Conservation (phyloP, 2,797 vertebrate species). For the Pachyuromys duprasi region DNA sequence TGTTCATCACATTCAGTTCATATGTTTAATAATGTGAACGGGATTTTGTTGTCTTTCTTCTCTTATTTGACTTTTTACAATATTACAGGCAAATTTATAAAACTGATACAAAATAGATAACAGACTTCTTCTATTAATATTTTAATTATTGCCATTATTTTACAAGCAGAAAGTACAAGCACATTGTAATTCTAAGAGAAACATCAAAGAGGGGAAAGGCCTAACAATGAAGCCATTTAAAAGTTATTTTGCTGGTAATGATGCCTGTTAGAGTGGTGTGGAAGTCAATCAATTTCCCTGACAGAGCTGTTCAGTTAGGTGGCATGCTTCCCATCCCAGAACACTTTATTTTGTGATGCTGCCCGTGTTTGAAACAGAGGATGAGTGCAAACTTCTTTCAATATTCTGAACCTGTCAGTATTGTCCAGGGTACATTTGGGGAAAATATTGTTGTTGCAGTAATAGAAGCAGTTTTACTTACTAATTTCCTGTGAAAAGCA, state of each 20-base stretch:
- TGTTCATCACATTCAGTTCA: neutral
- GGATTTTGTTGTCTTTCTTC: neutral
- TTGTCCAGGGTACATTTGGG: neutral
- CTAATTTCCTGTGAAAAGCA: neutral
- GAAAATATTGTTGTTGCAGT: neutral
- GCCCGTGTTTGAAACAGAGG: slow-evolving; percentile 58
- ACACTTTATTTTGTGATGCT: slow-evolving; percentile 61
- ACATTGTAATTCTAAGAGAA: neutral
- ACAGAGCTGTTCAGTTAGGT: slow-evolving; percentile 33
- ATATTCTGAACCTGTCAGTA: slow-evolving; percentile 37
- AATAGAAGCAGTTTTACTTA: neutral
- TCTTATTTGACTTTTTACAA: neutral
- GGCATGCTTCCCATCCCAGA: slow-evolving; percentile 44
- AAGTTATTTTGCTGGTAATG: slow-evolving; percentile 53
- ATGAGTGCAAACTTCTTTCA: slow-evolving; percentile 71
- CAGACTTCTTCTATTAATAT: neutral
- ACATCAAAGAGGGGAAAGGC: slow-evolving; percentile 13
- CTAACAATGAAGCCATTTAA: slow-evolving; percentile 54
- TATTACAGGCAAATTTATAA: slow-evolving; percentile 1
- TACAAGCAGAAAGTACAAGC: neutral
- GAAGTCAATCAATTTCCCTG: slow-evolving; percentile 66
- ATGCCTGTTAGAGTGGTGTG: slow-evolving; percentile 59
- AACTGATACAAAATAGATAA: slow-evolving; percentile 3
- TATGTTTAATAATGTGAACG: neutral
- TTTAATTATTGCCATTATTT: slow-evolving; percentile 43